Conservation (phyloP, 2,797 vertebrate genomes). For the Allobates femoralis region DNA sequence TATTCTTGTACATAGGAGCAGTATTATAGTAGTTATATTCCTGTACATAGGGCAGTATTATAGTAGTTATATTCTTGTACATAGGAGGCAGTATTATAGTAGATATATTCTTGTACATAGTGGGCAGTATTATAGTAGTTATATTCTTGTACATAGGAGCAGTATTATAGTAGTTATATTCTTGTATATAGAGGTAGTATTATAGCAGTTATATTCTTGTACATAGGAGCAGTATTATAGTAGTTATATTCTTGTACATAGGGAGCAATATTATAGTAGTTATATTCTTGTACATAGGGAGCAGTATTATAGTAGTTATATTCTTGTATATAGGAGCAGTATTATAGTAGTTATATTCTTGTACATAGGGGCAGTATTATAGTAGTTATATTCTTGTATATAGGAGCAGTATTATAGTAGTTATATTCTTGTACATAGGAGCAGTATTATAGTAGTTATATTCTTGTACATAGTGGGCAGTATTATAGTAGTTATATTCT, state of each 20-base stretch:
- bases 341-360: conserved; percentile 5
- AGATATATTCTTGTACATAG: conserved; percentile 4
- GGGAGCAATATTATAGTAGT: neutral
- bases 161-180: conserved; percentile 3
- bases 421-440: neutral
- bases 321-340: neutral
- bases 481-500: no score
- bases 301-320: conserved; percentile 5
- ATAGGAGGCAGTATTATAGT: neutral
- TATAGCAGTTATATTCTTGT: no score
- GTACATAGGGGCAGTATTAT: neutral
- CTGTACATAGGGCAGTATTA: no score
- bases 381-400: conserved; percentile 3
- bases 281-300: no score
- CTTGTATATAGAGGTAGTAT: neutral
- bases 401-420: conserved; percentile 6
- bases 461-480: no score
- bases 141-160: neutral
- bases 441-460: neutral
- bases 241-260: neutral
- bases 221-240: no score
- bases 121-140: neutral
- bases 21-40: neutral
- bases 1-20: no score
- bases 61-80: no score